These are phyloP conservation scores for Salpingus planirostris DNA, from an alignment of 2,888 invertebrate species.

Conservation along the genomic window DNA sequence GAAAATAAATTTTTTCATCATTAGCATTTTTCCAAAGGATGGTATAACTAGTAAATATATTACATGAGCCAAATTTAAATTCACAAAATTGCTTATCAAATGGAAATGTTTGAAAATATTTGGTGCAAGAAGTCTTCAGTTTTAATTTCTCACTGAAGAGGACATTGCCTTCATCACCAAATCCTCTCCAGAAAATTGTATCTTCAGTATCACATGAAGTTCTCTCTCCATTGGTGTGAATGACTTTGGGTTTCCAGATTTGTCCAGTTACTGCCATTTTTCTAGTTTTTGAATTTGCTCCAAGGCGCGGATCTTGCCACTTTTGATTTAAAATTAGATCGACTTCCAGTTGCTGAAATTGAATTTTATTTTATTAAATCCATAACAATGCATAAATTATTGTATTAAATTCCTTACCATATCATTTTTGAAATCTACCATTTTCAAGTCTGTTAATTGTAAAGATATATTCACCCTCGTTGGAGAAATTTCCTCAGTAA, in stretches of 20 bases:
- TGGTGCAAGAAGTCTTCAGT: conserved; percentile 20
- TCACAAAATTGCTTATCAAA: conserved; percentile 28
- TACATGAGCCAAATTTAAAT: conserved; percentile 30
- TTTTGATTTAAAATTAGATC: conserved; percentile 23
- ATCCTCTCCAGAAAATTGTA: conserved; percentile 29
- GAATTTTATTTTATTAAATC: too few relatives aligned
- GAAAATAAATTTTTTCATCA: conserved; percentile 8
- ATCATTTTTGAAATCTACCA: too few relatives aligned
- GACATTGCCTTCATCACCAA: conserved; percentile 24
- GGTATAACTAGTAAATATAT: conserved; percentile 5
- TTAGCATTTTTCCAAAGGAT: neutral
- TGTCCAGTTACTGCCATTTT: conserved; percentile 26
- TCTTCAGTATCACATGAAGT: conserved; percentile 19
- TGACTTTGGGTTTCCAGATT: conserved; percentile 31
- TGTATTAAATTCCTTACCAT: too few relatives aligned
- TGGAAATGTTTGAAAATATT: conserved; percentile 24
- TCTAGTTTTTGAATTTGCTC: conserved; percentile 22
- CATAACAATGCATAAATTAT: conserved; percentile 1
- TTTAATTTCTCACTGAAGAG: conserved; percentile 25
- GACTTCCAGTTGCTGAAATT: conserved; percentile 21
- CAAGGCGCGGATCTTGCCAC: conserved; percentile 28
- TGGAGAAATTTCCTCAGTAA: conserved; percentile 17
- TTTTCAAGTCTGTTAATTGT: too few relatives aligned
- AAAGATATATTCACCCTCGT: conserved; percentile 26
- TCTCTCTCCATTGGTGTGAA: conserved; percentile 19